A percentile compares a stretch with the other conserved stretches of the same genome.
Evolutionary conservation across 2,888 invertebrate species (phyloP).

Genomic region (Diarsia brunnea): DNA sequence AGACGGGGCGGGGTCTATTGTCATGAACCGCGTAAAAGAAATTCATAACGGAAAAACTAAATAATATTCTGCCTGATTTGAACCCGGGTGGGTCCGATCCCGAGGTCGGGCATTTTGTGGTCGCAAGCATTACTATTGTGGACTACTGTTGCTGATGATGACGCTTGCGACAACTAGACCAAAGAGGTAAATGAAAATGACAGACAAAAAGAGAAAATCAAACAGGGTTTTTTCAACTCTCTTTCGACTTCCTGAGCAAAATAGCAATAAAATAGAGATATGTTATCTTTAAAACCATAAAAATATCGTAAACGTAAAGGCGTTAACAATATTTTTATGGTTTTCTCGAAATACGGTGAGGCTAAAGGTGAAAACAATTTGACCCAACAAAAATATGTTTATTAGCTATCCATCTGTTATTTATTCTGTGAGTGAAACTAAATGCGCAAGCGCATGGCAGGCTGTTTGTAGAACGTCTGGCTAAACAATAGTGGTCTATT

Average conservation of each 20-base stretch:
- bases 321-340: no score
- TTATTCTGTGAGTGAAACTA: constrained; percentile 43
- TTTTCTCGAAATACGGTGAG: not conserved
- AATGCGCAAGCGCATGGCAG: constrained; percentile 25
- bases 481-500: constrained; percentile 50
- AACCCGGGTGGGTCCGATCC: not conserved
- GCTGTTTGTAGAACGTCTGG: constrained; percentile 43
- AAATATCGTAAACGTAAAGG: constrained; percentile 9
- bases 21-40: no score
- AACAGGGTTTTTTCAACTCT: not conserved
- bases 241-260: not conserved
- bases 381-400: constrained; percentile 6
- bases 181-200: not conserved
- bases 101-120: not conserved
- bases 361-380: constrained; percentile 17
- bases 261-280: not conserved
- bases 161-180: not conserved
- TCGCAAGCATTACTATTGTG: not conserved
- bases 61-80: not conserved
- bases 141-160: not conserved
- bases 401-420: constrained; percentile 39
- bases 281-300: constrained; percentile 16
- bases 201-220: not conserved
- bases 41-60: not conserved
- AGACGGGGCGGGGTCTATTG: no score